Base-by-base conservation (phyloP, 92 coral and sea anemone species). In the Epizoanthus rinbou region DNA sequence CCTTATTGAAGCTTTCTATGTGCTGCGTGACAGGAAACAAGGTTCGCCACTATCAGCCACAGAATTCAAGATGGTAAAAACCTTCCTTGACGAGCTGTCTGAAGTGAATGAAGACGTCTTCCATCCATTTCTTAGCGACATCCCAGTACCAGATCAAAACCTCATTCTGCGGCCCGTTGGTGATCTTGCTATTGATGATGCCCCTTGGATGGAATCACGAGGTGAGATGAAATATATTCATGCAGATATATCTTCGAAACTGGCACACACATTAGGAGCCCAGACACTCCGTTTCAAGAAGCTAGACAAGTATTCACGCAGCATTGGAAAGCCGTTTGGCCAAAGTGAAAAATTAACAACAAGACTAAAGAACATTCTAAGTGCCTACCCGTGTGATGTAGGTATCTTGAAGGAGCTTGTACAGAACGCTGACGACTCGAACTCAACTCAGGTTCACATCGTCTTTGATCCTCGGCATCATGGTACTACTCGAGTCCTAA, bases 371-470 rank as follows among this genome's bases (percentile, higher is more conserved):
- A 89, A 84, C 76, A 91, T 90, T 62, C 88, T 97, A 5, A 81
- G 88, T 43, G 91, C 99, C 11, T 94, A 97, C 86, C 99, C 98
- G 24, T 90, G 97, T 83, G 99, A 92, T 57, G 87, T 81, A 3
- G 99, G 99, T 73, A 94, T 97, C 80, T 85, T 97, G 35, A 94
- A 97, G 83, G 99, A 97, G 74, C 87, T 97, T 22, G 88, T 94
- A 45, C 98, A 97, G 82, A 97, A 92, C 72, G 98, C 98, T 65
- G 99, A 97, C 68, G 95, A 97, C 73, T 95, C 99, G n/a, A 84
- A 90, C 64, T 94, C 99, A 23, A 94, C 92, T 45, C 95, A 94
- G 65, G 84, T 97, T 47, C 99, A 97, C 65, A 90, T 97, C 66
- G 86, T 97, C 25, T 91, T 94, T 75, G 99, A 97, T 54, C 92